Percentiles rank a stretch among this genome's conserved stretches.
Evolutionary conservation across 2,888 invertebrate genomes (phyloP).

Genomic region (Galeopsomyia nigrocyanea): DNA sequence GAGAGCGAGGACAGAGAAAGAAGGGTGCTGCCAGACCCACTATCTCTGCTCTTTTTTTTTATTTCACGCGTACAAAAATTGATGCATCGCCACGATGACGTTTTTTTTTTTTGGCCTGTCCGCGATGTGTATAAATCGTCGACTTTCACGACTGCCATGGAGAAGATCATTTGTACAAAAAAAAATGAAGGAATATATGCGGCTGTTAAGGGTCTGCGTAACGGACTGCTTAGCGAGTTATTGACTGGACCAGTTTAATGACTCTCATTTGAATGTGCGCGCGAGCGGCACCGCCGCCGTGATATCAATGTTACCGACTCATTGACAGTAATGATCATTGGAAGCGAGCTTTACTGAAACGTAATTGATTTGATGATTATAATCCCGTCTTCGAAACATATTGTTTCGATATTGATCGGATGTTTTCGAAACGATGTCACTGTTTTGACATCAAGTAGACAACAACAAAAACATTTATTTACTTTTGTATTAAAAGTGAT

Average conservation of each 20-base stretch:
- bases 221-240: conserved; percentile 15
- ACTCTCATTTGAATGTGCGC: conserved; percentile 24
- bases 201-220: conserved; percentile 39
- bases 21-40: too few relatives aligned
- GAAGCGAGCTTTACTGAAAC: neutral
- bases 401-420: too few relatives aligned
- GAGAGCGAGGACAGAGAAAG: conserved; percentile 1
- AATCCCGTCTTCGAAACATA: too few relatives aligned
- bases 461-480: too few relatives aligned
- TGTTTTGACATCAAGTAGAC: too few relatives aligned
- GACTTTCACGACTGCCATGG: conserved; percentile 35
- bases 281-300: neutral
- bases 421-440: too few relatives aligned
- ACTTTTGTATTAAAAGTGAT: too few relatives aligned
- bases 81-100: conserved; percentile 35
- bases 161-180: conserved; percentile 31
- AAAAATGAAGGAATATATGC: neutral
- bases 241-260: conserved; percentile 33
- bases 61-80: conserved; percentile 24
- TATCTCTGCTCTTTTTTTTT: conserved; percentile 27
- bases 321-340: neutral
- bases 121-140: conserved; percentile 19
- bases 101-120: conserved; percentile 34
- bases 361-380: too few relatives aligned
- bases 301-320: too few relatives aligned